Evolutionary conservation across 2,113 vertebrate species (phyloP).

Genomic region (Varanus komodoensis): DNA sequence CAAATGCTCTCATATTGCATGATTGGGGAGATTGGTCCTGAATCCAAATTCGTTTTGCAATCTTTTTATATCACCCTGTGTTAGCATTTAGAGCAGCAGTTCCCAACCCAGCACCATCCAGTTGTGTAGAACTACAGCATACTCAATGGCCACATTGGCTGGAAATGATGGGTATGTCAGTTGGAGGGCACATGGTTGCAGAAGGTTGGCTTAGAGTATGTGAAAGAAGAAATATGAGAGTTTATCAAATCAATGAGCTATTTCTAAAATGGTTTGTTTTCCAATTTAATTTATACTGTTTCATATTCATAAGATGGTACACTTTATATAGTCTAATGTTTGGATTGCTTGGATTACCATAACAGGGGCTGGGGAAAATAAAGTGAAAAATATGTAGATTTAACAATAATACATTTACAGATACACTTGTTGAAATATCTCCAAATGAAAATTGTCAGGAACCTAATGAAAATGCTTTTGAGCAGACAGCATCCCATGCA

Average conservation of each 20-base stretch:
- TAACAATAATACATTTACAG: neutral
- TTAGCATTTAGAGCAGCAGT: neutral
- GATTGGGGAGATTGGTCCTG: neutral
- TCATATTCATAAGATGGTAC: neutral
- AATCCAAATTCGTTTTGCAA: neutral
- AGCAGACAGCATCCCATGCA: neutral
- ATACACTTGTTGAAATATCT: neutral
- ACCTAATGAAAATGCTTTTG: neutral
- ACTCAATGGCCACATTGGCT: neutral
- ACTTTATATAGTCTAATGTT: neutral
- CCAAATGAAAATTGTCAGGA: neutral
- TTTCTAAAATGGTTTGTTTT: neutral
- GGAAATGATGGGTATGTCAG: too few species aligned
- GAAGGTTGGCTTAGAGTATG: too few species aligned
- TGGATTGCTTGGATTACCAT: neutral
- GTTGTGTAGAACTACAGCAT: neutral
- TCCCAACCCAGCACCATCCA: neutral
- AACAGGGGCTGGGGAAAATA: neutral
- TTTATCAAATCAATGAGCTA: neutral
- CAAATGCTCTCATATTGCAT: neutral
- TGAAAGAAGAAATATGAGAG: neutral
- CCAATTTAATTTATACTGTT: neutral
- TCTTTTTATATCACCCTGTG: neutral
- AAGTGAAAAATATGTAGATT: neutral
- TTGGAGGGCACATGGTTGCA: too few species aligned